A percentile compares a stretch with the other conserved stretches of the same genome.
phyloP scores from a whole-genome alignment of 2,888 invertebrate species.

The Salticus scenicus region DNA sequence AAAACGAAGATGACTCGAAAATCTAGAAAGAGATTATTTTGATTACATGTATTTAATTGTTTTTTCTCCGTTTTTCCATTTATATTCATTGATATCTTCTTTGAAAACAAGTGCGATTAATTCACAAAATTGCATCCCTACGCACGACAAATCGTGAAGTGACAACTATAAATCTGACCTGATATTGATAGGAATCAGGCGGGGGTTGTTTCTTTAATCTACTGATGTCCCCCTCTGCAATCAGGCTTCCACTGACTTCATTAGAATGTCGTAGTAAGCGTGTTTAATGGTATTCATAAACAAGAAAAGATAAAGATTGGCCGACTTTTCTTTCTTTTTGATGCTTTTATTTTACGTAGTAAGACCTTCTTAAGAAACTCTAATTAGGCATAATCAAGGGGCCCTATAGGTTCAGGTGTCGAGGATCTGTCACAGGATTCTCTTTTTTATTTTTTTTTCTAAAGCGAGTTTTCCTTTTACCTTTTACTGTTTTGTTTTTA shows the following conservation, averaged over 20 bases:
- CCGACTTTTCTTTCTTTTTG: not conserved
- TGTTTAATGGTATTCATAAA: constrained; percentile 68
- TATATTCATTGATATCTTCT: too few relatives aligned
- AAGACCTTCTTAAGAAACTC: constrained; percentile 20
- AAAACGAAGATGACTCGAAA: too few relatives aligned
- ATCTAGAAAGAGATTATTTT: too few relatives aligned
- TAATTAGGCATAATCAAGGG: constrained; percentile 68
- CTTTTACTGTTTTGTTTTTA: not conserved
- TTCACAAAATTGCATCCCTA: not conserved
- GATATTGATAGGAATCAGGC: constrained; percentile 55
- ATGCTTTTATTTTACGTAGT: not conserved
- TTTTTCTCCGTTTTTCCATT: too few relatives aligned
- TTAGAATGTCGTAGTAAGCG: constrained; percentile 63
- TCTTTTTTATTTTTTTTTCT: not conserved
- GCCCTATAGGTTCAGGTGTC: constrained; percentile 60
- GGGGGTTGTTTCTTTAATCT: constrained; percentile 1
- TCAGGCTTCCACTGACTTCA: constrained; percentile 48
- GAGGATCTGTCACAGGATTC: constrained; percentile 35
- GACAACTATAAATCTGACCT: constrained; percentile 62
- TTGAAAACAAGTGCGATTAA: too few relatives aligned
- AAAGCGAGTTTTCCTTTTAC: not conserved
- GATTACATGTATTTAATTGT: too few relatives aligned
- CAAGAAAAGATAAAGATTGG: constrained; percentile 59
- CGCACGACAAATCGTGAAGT: constrained; percentile 55
- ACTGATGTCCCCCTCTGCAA: constrained; percentile 32